Percentiles rank a stretch among this genome's conserved stretches.
Evolutionary conservation across 2,888 invertebrate genomes (phyloP).

Genomic region (Ichneumon xanthorius): DNA sequence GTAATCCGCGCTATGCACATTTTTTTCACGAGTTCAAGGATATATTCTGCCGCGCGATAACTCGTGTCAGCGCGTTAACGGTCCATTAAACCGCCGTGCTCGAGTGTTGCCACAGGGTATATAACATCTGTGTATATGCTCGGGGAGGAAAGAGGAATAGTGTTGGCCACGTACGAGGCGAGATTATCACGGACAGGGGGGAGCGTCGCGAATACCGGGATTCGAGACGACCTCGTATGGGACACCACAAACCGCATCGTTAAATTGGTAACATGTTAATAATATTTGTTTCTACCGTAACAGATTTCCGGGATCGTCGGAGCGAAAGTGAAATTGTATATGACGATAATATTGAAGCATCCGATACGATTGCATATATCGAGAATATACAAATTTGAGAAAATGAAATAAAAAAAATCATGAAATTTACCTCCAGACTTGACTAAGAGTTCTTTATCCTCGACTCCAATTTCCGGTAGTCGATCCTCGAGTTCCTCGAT

Average conservation of each 20-base stretch:
- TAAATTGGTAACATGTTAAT: constrained; percentile 43
- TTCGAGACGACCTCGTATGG: constrained; percentile 36
- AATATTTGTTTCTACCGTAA: constrained; percentile 2
- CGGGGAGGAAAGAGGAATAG: constrained; percentile 19
- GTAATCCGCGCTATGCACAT: constrained; percentile 70
- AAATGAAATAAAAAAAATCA: constrained; percentile 8
- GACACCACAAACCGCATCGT: constrained; percentile 10
- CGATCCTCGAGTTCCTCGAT: constrained; percentile 75
- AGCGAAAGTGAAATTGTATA: constrained; percentile 10
- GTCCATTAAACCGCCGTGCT: constrained; percentile 71
- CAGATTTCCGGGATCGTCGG: constrained; percentile 24
- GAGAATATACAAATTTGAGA: too few relatives aligned
- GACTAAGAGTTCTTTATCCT: constrained; percentile 79
- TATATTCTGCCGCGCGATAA: constrained; percentile 69
- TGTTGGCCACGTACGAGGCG: constrained; percentile 22
- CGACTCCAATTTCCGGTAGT: constrained; percentile 74
- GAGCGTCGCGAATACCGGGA: constrained; percentile 41
- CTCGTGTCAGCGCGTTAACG: constrained; percentile 73
- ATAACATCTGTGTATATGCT: not conserved
- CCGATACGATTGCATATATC: not conserved
- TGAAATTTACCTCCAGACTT: constrained; percentile 78
- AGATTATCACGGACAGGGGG: constrained; percentile 32
- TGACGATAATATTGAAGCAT: not conserved
- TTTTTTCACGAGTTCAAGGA: constrained; percentile 74
- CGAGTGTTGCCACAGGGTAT: constrained; percentile 28